These are phyloP conservation scores for Gouania willdenowi DNA, from an alignment of 2,797 vertebrate species.

Conservation along the genomic window DNA sequence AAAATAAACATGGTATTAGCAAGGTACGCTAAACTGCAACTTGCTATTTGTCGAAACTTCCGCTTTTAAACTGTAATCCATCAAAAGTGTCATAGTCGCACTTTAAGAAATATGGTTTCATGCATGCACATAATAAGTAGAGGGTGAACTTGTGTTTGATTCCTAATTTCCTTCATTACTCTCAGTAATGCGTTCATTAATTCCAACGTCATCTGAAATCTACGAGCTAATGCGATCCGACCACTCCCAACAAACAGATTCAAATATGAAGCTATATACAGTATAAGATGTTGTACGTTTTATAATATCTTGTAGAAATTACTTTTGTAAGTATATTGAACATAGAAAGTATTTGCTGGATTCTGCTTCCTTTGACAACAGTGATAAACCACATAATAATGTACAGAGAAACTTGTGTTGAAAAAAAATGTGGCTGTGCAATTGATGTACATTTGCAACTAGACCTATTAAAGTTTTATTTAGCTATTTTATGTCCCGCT, in stretches of 20 bases:
- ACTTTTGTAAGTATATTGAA: slow-evolving; percentile 98
- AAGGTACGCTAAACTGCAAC: no score
- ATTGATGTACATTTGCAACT: slow-evolving; percentile 99
- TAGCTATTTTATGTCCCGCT: slow-evolving; percentile 92
- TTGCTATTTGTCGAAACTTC: no score
- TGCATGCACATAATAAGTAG: no score
- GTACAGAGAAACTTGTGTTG: slow-evolving; percentile 94
- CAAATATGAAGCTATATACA: slow-evolving; percentile 66
- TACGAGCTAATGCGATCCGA: slow-evolving; percentile 30
- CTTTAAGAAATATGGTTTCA: no score
- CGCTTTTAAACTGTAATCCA: no score
- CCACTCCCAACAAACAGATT: slow-evolving; percentile 30
- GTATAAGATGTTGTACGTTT: slow-evolving; percentile 89
- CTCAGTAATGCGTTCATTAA: no score
- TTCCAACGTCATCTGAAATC: no score
- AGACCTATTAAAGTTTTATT: slow-evolving; percentile 99
- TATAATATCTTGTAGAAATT: slow-evolving; percentile 92
- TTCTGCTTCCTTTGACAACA: slow-evolving; percentile 78
- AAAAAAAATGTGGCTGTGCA: slow-evolving; percentile 91
- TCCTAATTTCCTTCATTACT: no score
- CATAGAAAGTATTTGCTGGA: slow-evolving; percentile 86
- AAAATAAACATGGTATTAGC: no score
- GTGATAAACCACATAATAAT: slow-evolving; percentile 93
- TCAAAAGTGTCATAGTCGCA: no score
- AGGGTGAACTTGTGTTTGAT: no score